Evolutionary conservation across 1,140 invertebrate species (phyloP).

Genomic region (Procambarus virginalis): DNA sequence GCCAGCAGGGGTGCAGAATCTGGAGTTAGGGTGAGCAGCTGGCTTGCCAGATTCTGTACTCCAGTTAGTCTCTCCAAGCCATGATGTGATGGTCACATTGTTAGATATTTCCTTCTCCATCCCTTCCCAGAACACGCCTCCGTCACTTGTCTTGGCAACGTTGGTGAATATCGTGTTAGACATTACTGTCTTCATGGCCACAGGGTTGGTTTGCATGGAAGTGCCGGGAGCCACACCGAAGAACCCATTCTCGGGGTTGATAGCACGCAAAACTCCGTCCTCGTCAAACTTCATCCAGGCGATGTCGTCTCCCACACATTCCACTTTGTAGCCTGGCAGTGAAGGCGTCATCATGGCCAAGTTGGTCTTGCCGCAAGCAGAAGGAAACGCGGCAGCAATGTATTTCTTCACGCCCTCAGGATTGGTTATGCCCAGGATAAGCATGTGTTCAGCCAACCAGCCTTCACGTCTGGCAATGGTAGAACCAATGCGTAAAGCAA

Average conservation of each 20-base stretch:
- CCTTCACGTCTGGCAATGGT: constrained; percentile 95
- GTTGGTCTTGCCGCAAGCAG: constrained; percentile 99
- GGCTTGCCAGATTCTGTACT: constrained; percentile 80
- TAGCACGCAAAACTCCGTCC: constrained; percentile 91
- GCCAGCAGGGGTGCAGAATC: constrained; percentile 93
- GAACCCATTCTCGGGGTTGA: constrained; percentile 99
- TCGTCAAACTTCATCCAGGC: constrained; percentile 98
- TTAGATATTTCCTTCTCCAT: constrained; percentile 86
- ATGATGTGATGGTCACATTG: constrained; percentile 84
- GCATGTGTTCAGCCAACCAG: constrained; percentile 99
- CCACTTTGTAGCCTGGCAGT: constrained; percentile 91
- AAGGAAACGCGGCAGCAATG: constrained; percentile 98
- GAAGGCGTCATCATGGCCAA: constrained; percentile 97
- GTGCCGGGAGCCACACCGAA: constrained; percentile 99
- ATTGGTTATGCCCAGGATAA: constrained; percentile 80
- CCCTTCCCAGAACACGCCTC: constrained; percentile 98
- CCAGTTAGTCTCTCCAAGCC: constrained; percentile 87
- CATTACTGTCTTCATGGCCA: constrained; percentile 96
- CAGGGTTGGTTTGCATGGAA: constrained; percentile 93
- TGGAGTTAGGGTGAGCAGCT: constrained; percentile 95
- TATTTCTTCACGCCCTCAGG: constrained; percentile 92
- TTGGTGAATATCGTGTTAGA: constrained; percentile 98
- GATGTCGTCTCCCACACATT: constrained; percentile 94
- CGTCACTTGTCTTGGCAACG: constrained; percentile 95
- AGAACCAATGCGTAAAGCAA: constrained; percentile 96